Percentiles rank a stretch among this genome's conserved stretches.
These are phyloP conservation scores for Poicephalus meyeri DNA, from an alignment of 2,113 vertebrate species.

Conservation along the genomic window DNA sequence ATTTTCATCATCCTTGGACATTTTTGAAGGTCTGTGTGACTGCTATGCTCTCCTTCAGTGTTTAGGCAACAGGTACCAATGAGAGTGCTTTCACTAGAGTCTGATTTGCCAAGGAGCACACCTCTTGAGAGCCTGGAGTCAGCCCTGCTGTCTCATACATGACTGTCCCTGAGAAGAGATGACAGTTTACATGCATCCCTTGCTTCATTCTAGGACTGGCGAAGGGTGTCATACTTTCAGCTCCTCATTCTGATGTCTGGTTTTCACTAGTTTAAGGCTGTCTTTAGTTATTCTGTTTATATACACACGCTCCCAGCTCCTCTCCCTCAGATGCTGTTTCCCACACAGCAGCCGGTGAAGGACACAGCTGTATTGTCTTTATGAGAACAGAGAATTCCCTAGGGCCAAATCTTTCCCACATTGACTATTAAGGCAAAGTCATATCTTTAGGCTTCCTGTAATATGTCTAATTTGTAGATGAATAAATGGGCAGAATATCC, in stretches of 20 bases:
- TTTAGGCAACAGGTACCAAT: not conserved
- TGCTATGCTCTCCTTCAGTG: not conserved
- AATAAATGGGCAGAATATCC: not conserved
- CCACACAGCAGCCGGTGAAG: not conserved
- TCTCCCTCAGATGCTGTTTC: not conserved
- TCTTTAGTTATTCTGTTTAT: not conserved
- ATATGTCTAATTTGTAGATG: not conserved
- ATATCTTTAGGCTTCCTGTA: not conserved
- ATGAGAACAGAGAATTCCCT: not conserved
- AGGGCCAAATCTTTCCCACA: not conserved
- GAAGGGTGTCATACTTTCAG: not conserved
- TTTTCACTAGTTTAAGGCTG: not conserved
- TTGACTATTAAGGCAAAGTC: not conserved
- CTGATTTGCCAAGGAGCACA: not conserved
- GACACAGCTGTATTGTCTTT: conserved; percentile 42
- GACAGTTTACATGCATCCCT: not conserved
- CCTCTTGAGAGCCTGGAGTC: not conserved
- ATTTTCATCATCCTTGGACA: not conserved
- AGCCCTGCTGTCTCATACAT: not conserved
- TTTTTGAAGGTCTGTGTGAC: not conserved
- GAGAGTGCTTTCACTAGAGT: not conserved
- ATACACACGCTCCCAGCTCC: not conserved
- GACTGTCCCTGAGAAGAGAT: not conserved
- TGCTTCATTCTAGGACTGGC: not conserved
- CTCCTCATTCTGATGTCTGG: not conserved